These are phyloP conservation scores for Lepidocyrtinus sp. DNA, from an alignment of 2,888 invertebrate species.

Conservation along the genomic window DNA sequence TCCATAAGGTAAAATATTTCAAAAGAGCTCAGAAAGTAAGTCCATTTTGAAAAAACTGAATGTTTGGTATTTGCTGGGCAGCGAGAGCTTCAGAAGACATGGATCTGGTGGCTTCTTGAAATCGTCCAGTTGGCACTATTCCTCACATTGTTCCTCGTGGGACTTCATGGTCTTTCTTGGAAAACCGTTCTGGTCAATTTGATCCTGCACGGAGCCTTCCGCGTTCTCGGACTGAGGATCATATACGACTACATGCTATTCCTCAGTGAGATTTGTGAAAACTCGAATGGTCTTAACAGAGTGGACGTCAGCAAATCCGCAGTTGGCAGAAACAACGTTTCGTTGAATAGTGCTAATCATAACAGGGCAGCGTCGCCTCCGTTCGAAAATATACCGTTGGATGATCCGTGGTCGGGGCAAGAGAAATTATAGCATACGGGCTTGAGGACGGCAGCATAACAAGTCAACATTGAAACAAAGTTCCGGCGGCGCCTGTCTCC, in stretches of 20 bases:
- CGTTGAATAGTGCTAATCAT: background rate
- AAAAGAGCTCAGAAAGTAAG: too few species aligned
- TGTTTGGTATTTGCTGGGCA: slow-evolving; percentile 31
- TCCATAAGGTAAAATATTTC: slow-evolving; percentile 62
- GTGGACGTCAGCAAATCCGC: slow-evolving; percentile 37
- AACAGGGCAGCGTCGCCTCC: slow-evolving; percentile 22
- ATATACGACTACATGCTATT: slow-evolving; percentile 63
- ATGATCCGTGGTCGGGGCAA: slow-evolving; percentile 48
- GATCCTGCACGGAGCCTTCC: slow-evolving; percentile 48
- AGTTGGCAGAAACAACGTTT: background rate
- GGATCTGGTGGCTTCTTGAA: slow-evolving; percentile 63
- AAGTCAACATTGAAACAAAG: too few species aligned
- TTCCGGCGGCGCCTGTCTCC: too few species aligned
- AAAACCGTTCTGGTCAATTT: slow-evolving; percentile 53
- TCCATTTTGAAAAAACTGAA: background rate
- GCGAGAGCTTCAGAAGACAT: slow-evolving; percentile 57
- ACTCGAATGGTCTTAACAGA: slow-evolving; percentile 45
- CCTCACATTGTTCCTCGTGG: slow-evolving; percentile 53
- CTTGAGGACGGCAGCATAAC: background rate
- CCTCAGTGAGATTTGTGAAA: slow-evolving; percentile 34
- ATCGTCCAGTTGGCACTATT: slow-evolving; percentile 49
- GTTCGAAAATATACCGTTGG: slow-evolving; percentile 57
- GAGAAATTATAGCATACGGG: slow-evolving; percentile 53
- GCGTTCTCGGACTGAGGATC: slow-evolving; percentile 58
- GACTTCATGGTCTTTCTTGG: slow-evolving; percentile 51